Evolutionary conservation across 2,113 vertebrate species (phyloP).

Genomic region (Nothoprocta pentlandii): DNA sequence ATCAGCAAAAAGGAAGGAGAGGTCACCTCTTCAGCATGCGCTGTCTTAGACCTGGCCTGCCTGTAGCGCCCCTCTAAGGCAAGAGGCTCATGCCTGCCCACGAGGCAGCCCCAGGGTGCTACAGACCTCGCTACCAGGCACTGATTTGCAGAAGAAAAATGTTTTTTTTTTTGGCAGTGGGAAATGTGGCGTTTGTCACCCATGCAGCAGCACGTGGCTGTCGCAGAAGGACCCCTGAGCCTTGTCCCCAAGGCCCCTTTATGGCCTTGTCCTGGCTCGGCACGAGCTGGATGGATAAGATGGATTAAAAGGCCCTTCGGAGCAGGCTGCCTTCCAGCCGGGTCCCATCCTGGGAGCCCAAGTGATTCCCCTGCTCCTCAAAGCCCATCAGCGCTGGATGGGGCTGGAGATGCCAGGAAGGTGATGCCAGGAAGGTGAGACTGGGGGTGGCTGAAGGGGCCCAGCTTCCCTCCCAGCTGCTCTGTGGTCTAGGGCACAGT

Average conservation of each 20-base stretch:
- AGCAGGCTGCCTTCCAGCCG: accelerated
- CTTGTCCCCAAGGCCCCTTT: no score
- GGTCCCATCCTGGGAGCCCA: neutral
- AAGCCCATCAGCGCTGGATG: neutral
- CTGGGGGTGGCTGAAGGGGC: neutral
- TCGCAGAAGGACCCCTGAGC: neutral
- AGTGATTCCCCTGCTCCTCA: accelerated
- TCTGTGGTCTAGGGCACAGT: accelerated
- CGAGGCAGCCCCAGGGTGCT: accelerated
- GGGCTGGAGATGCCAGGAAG: neutral
- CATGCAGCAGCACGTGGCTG: neutral
- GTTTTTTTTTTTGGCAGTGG: neutral
- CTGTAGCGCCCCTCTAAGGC: neutral
- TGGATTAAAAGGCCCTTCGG: neutral
- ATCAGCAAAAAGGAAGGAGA: accelerated
- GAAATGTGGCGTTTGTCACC: neutral
- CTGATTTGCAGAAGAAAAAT: neutral
- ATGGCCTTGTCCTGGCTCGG: neutral
- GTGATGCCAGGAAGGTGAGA: neutral
- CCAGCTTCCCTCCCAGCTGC: neutral
- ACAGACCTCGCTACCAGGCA: neutral
- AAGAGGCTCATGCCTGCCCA: neutral
- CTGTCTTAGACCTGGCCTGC: neutral
- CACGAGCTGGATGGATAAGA: neutral
- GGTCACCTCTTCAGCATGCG: accelerated